These are phyloP conservation scores for Microctenopoma steveboyesi DNA, from an alignment of 2,797 vertebrate genomes.

Conservation along the genomic window DNA sequence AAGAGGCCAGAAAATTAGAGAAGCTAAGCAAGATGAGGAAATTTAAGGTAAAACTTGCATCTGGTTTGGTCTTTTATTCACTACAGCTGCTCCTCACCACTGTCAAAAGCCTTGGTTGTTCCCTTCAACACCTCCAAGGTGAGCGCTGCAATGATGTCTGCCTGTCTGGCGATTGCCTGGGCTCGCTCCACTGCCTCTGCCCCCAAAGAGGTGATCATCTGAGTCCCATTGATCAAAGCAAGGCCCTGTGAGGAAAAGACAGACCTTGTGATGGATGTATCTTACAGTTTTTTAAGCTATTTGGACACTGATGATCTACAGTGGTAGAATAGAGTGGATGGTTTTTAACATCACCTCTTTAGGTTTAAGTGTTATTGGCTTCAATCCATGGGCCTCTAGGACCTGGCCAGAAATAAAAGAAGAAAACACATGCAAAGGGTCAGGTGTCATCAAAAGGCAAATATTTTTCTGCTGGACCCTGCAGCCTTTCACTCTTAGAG, in stretches of 20 bases:
- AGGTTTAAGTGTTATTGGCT: conserved; percentile 91
- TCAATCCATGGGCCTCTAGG: conserved; percentile 94
- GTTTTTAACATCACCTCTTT: conserved; percentile 91
- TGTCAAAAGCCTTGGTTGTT: conserved; percentile 97
- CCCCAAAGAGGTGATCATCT: conserved; percentile 98
- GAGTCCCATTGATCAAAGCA: conserved; percentile 97
- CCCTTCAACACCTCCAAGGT: conserved; percentile 97
- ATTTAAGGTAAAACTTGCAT: neutral
- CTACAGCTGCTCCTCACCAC: conserved; percentile 82
- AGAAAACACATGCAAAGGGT: conserved; percentile 61
- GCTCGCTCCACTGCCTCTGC: conserved; percentile 96
- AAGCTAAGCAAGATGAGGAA: neutral
- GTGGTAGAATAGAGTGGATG: conserved; percentile 7
- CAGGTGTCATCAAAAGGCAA: conserved; percentile 70
- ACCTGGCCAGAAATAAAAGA: conserved; percentile 84
- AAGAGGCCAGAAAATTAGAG: conserved; percentile 4
- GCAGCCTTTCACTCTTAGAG: conserved; percentile 46
- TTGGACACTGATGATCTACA: neutral
- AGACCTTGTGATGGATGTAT: neutral
- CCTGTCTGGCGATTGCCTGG: conserved; percentile 90
- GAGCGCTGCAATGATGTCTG: conserved; percentile 95
- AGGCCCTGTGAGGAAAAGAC: conserved; percentile 84
- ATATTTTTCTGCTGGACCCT: conserved; percentile 62
- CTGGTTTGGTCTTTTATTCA: neutral
- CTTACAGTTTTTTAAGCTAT: neutral